Conservation (phyloP, 2,113 vertebrate genomes). For the Mormyrus iriodes region DNA sequence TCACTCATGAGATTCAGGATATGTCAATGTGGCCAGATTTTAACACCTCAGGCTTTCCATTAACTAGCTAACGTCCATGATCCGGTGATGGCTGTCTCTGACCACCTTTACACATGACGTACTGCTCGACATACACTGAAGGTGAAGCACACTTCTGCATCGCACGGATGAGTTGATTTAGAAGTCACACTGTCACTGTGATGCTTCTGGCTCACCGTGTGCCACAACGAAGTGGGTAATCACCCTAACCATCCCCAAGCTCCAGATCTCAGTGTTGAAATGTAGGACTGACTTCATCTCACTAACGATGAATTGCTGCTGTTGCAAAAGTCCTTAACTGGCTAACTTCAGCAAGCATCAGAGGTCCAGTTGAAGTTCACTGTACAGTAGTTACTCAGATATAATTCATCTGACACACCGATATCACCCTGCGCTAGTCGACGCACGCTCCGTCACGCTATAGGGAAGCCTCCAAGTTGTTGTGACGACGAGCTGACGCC, state of each 20-base stretch:
- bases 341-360: too few species aligned
- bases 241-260: neutral
- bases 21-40: neutral
- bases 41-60: neutral
- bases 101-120: neutral
- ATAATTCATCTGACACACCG: neutral
- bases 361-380: neutral
- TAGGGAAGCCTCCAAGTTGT: neutral
- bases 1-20: neutral
- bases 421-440: neutral
- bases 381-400: neutral
- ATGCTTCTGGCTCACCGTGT: neutral
- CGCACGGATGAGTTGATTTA: neutral
- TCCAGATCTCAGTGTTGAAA: neutral
- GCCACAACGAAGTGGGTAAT: neutral
- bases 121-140: neutral
- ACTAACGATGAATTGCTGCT: neutral
- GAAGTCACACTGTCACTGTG: neutral
- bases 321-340: neutral
- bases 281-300: neutral
- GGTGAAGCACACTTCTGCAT: neutral
- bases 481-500: neutral
- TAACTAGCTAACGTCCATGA: neutral
- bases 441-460: neutral
- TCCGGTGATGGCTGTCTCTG: neutral